These are phyloP conservation scores for Eupeodes latifasciatus DNA, from an alignment of 2,888 invertebrate species.

Conservation along the genomic window DNA sequence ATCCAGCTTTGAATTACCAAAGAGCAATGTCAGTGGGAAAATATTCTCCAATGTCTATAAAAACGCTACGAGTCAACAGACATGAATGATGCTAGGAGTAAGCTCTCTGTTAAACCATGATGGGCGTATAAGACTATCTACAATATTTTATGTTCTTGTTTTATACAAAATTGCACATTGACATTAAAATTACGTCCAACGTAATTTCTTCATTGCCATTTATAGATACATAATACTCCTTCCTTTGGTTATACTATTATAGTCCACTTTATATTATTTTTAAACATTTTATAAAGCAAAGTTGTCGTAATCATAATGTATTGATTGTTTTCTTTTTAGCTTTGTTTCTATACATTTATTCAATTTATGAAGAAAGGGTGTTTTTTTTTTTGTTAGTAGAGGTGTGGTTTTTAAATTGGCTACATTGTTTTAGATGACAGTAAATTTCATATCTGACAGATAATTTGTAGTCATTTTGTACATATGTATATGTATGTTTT, in stretches of 20 bases:
- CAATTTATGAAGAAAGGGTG: too few species aligned
- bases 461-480: too few species aligned
- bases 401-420: too few species aligned
- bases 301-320: background rate
- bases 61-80: background rate
- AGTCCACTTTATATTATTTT: background rate
- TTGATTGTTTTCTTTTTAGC: background rate
- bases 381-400: too few species aligned
- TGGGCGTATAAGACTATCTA: slow-evolving; percentile 27
- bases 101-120: background rate
- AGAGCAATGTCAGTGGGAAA: slow-evolving; percentile 60
- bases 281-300: background rate
- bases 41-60: slow-evolving; percentile 48
- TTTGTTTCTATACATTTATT: too few species aligned
- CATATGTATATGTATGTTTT: too few species aligned
- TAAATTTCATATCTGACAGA: too few species aligned
- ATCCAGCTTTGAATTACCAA: slow-evolving; percentile 58
- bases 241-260: background rate
- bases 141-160: background rate
- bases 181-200: slow-evolving; percentile 42
- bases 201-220: background rate
- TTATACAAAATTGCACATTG: slow-evolving; percentile 8
- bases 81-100: slow-evolving; percentile 33
- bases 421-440: too few species aligned
- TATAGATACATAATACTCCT: background rate